phyloP scores from a whole-genome alignment of 2,888 invertebrate species.

The Pammene fasciana region DNA sequence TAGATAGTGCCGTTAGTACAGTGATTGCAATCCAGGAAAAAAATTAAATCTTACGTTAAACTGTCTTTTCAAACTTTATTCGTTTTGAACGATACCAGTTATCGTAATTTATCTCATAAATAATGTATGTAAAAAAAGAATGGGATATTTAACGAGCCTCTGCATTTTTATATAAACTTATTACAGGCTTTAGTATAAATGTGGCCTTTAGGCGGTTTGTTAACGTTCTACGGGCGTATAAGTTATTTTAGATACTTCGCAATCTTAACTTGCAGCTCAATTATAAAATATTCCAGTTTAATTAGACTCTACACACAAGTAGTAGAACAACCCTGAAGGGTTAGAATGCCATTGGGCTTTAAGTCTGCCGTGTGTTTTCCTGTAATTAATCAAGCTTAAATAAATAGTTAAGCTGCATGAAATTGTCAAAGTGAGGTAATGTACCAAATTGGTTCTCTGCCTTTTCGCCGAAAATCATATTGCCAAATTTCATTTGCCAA shows the following conservation, averaged over 20 bases:
- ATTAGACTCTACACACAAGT: too few species aligned
- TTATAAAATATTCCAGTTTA: too few species aligned
- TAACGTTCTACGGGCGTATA: slow-evolving; percentile 10
- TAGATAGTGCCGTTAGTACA: not conserved
- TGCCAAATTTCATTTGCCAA: too few species aligned
- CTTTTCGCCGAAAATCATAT: too few species aligned
- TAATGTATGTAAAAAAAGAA: slow-evolving; percentile 19
- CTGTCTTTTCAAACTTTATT: slow-evolving; percentile 14
- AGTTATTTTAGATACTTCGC: too few species aligned
- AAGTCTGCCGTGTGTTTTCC: not conserved
- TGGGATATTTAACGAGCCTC: slow-evolving; percentile 18
- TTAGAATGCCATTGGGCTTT: too few species aligned
- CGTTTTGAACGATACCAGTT: slow-evolving; percentile 9
- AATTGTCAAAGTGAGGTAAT: not conserved
- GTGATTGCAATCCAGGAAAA: slow-evolving; percentile 29
- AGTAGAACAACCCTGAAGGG: too few species aligned
- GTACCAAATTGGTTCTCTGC: too few species aligned
- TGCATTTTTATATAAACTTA: slow-evolving; percentile 14
- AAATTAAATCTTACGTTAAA: slow-evolving; percentile 18
- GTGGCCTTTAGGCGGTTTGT: slow-evolving; percentile 34
- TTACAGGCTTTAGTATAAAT: slow-evolving; percentile 20
- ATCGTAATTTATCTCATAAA: slow-evolving; percentile 11
- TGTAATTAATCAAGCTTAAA: not conserved
- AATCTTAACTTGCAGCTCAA: too few species aligned
- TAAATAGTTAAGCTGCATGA: too few species aligned